phyloP scores from a whole-genome alignment of 1,140 invertebrate genomes.

The Lycorma delicatula region DNA sequence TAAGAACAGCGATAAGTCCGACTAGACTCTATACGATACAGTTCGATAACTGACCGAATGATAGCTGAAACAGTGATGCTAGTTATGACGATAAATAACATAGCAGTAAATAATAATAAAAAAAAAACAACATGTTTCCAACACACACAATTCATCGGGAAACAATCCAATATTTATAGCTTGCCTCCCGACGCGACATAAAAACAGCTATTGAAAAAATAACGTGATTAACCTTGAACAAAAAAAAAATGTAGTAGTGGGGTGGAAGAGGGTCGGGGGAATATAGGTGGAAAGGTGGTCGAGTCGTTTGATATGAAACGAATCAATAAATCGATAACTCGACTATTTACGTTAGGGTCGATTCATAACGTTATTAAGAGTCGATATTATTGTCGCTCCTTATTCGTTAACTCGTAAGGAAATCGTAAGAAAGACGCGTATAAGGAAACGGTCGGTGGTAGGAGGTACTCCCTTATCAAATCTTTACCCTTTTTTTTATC shows the following conservation, averaged over 20 bases:
- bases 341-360: too few relatives aligned
- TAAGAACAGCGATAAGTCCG: too few relatives aligned
- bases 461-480: constrained; percentile 12
- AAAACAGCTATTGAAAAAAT: constrained; percentile 14
- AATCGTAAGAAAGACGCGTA: not conserved
- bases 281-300: not conserved
- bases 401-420: not conserved
- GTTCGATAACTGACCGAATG: too few relatives aligned
- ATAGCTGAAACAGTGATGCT: too few relatives aligned
- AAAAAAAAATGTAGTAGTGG: constrained; percentile 11
- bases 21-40: too few relatives aligned
- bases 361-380: too few relatives aligned
- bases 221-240: constrained; percentile 15
- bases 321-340: too few relatives aligned
- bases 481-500: constrained; percentile 16
- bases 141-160: too few relatives aligned
- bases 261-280: not conserved
- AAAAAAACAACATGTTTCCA: too few relatives aligned
- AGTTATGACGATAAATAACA: too few relatives aligned
- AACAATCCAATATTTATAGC: constrained; percentile 13
- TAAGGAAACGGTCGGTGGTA: constrained; percentile 1
- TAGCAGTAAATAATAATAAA: too few relatives aligned
- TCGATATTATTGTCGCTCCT: too few relatives aligned
- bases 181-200: not conserved
- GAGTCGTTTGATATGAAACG: not conserved